Percentiles rank a stretch among this genome's conserved stretches.
Evolutionary conservation across 2,113 vertebrate genomes (phyloP).

Genomic region (Lophotis ruficrista): DNA sequence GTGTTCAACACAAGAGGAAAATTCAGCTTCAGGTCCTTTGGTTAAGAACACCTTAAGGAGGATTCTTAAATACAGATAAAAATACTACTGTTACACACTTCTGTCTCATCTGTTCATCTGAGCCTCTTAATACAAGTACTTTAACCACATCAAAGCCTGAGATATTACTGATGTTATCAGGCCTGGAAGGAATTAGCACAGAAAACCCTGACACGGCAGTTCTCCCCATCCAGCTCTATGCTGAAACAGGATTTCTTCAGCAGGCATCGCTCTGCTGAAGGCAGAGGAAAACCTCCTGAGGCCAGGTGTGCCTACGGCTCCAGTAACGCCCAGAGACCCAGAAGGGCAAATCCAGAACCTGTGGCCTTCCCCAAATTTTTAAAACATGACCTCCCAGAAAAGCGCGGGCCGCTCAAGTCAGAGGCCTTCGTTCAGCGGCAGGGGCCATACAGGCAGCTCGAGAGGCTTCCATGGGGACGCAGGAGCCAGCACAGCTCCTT

Average conservation of each 20-base stretch:
- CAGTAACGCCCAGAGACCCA: fast-evolving
- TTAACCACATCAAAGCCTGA: background rate
- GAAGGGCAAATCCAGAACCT: background rate
- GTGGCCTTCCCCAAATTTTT: fast-evolving
- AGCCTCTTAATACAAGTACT: background rate
- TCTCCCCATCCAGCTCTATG: background rate
- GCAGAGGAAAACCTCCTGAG: background rate
- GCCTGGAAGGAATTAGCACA: background rate
- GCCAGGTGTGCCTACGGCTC: fast-evolving
- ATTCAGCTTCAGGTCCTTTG: background rate
- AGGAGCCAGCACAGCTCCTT: background rate
- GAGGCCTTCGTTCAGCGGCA: background rate
- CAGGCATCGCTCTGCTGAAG: background rate
- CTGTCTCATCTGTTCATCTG: background rate
- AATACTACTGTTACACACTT: background rate
- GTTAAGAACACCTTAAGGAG: background rate
- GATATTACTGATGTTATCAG: background rate
- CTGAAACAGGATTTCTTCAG: background rate
- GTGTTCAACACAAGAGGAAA: background rate
- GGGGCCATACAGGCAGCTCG: background rate
- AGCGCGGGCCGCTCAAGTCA: background rate
- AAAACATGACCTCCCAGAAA: fast-evolving
- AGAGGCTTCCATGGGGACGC: background rate
- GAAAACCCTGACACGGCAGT: background rate
- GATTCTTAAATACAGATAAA: background rate